Evolutionary conservation across 2,113 vertebrate genomes (phyloP).

Genomic region (Phrynosoma blainvillii): DNA sequence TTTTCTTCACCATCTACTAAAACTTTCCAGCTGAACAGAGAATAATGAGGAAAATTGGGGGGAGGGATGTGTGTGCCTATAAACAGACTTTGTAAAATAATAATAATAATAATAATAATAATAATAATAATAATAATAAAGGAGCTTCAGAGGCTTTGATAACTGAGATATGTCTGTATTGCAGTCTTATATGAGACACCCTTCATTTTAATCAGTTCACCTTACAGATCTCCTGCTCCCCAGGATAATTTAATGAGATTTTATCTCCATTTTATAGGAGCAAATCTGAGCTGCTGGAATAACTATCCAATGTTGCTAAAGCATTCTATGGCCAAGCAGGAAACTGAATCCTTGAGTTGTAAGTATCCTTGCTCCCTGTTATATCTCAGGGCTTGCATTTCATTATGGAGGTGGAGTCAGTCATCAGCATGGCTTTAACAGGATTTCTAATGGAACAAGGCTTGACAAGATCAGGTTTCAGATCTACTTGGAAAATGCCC

Average conservation of each 20-base stretch:
- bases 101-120: no score
- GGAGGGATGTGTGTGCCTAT: no score
- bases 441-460: slow-evolving; percentile 6
- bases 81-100: no score
- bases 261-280: not conserved
- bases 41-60: not conserved
- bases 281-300: not conserved
- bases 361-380: not conserved
- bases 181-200: not conserved
- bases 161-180: not conserved
- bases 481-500: not conserved
- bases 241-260: not conserved
- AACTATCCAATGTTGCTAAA: not conserved
- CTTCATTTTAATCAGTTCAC: not conserved
- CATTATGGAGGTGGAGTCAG: not conserved
- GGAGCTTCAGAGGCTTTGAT: no score
- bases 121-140: no score
- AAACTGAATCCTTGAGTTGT: not conserved
- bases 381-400: not conserved
- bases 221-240: not conserved
- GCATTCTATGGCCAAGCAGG: no score
- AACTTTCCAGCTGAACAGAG: no score
- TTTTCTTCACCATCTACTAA: no score
- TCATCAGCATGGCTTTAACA: slow-evolving; percentile 1
- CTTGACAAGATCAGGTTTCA: slow-evolving; percentile 13